These are phyloP conservation scores for Chloroclysta siterata DNA, from an alignment of 2,888 invertebrate species.

Conservation along the genomic window DNA sequence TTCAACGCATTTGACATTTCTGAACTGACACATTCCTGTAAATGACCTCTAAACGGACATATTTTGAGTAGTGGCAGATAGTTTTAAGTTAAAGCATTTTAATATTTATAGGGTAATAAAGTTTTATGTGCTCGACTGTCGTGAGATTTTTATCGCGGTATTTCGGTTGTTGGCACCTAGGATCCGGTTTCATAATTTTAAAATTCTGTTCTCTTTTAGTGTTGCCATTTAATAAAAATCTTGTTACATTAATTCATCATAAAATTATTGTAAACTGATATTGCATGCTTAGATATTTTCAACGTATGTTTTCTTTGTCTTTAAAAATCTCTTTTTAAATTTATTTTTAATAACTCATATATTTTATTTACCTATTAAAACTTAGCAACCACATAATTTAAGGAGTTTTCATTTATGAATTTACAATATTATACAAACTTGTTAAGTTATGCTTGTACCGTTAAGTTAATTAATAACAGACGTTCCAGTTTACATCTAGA, in stretches of 20 bases:
- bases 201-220: slow-evolving; percentile 18
- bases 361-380: no score
- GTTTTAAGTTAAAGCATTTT: slow-evolving; percentile 10
- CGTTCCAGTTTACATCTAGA: slow-evolving; percentile 37
- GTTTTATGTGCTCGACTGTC: slow-evolving; percentile 29
- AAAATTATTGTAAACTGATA: background rate
- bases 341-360: no score
- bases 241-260: background rate
- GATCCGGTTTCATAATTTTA: slow-evolving; percentile 32
- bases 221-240: background rate
- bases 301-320: no score
- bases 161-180: slow-evolving; percentile 25
- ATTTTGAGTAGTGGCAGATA: slow-evolving; percentile 7
- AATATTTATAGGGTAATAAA: slow-evolving; percentile 36
- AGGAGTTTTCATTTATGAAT: no score
- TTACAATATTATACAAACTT: slow-evolving; percentile 3
- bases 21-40: background rate
- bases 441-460: slow-evolving; percentile 26
- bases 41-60: slow-evolving; percentile 15
- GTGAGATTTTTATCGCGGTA: slow-evolving; percentile 32
- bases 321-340: no score
- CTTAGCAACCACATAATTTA: no score
- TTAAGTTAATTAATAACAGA: slow-evolving; percentile 30
- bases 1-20: background rate
- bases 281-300: no score